Conservation (phyloP, 2,113 vertebrate species). For the Pagrus major region DNA sequence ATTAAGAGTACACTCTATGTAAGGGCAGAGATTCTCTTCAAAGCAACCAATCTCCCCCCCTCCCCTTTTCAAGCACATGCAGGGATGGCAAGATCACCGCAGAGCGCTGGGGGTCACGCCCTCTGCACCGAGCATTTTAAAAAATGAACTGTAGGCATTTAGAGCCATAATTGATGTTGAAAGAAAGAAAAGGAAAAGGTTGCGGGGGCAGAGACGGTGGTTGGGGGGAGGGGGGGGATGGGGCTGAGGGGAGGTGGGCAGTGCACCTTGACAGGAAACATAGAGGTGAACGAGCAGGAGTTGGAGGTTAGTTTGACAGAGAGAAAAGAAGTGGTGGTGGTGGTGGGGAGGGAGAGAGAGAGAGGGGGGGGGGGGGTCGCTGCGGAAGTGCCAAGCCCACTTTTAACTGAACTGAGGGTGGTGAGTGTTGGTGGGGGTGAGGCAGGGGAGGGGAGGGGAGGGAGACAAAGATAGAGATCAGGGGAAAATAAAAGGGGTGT, state of each 20-base stretch:
- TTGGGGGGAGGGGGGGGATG: slow-evolving; percentile 7
- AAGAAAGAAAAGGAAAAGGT: slow-evolving; percentile 70
- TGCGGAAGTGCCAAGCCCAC: slow-evolving; percentile 75
- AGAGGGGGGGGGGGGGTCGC: neutral
- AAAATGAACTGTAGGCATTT: slow-evolving; percentile 67
- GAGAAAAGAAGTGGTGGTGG: slow-evolving; percentile 61
- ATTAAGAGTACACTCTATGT: neutral
- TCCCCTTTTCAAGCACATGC: neutral
- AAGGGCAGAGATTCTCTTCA: neutral
- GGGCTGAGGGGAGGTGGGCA: slow-evolving; percentile 26
- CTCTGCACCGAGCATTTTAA: slow-evolving; percentile 43
- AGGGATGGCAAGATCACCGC: slow-evolving; percentile 18
- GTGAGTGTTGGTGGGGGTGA: slow-evolving; percentile 48
- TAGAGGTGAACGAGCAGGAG: slow-evolving; percentile 76
- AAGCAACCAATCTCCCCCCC: slow-evolving; percentile 1
- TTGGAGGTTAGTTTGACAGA: slow-evolving; percentile 78
- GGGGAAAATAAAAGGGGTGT: slow-evolving; percentile 66
- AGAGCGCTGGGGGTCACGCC: slow-evolving; percentile 32
- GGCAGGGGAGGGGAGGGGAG: neutral
- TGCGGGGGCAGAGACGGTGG: slow-evolving; percentile 66
- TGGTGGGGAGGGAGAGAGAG: neutral
- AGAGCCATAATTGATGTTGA: slow-evolving; percentile 65
- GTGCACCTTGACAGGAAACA: slow-evolving; percentile 82
- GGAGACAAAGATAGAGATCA: slow-evolving; percentile 71
- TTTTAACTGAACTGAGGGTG: slow-evolving; percentile 77